These are phyloP conservation scores for Helicoverpa zea DNA, from an alignment of 1,140 invertebrate genomes.

Conservation along the genomic window DNA sequence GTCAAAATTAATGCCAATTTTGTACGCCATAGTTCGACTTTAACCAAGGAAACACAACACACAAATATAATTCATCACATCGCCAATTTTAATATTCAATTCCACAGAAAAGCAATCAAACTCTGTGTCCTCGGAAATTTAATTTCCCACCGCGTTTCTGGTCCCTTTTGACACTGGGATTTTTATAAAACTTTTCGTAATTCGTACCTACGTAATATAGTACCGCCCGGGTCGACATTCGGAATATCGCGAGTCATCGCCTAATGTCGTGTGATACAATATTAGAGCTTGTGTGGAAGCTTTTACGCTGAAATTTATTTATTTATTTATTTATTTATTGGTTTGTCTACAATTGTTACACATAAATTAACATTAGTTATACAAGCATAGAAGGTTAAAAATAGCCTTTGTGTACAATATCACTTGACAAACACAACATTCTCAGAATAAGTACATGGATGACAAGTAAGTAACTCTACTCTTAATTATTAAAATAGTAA, in stretches of 20 bases:
- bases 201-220: neutral
- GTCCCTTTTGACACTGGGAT: conserved; percentile 19
- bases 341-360: no score
- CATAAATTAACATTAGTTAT: no score
- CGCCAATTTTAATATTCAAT: conserved; percentile 8
- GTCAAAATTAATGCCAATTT: no score
- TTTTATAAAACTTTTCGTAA: conserved; percentile 33
- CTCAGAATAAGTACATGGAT: no score
- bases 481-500: no score
- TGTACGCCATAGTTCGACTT: neutral
- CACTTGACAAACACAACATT: no score
- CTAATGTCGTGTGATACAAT: neutral
- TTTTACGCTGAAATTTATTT: conserved; percentile 8
- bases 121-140: conserved; percentile 39
- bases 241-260: conserved; percentile 9
- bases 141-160: conserved; percentile 23
- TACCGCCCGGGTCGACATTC: neutral
- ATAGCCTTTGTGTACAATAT: no score
- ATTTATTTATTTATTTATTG: no score
- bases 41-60: neutral
- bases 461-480: no score
- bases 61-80: conserved; percentile 2
- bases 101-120: conserved; percentile 34
- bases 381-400: no score
- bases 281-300: conserved; percentile 11